Evolutionary conservation across 2,888 invertebrate species (phyloP).

Genomic region (Caenorhabditis sp.): DNA sequence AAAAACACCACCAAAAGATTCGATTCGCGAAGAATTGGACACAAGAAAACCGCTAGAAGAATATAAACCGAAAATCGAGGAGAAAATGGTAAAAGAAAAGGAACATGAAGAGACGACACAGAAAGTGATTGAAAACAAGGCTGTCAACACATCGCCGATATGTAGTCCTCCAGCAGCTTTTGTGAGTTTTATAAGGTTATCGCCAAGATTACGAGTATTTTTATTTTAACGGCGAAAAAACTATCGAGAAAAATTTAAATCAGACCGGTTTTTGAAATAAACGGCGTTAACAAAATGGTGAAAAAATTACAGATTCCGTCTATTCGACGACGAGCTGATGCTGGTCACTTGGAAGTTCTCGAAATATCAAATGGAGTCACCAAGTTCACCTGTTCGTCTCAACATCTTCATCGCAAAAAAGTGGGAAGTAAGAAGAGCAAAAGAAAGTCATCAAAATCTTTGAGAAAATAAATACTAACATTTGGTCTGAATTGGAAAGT

Average conservation of each 20-base stretch:
- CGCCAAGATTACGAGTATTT: constrained; percentile 7
- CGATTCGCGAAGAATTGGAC: not conserved
- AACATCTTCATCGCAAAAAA: constrained; percentile 5
- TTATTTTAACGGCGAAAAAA: not conserved
- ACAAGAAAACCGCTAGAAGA: not conserved
- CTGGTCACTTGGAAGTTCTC: constrained; percentile 20
- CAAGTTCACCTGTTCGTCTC: constrained; percentile 14
- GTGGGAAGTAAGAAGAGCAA: constrained; percentile 1
- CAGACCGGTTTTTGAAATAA: no score
- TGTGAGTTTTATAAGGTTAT: not conserved
- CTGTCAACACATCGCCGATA: not conserved
- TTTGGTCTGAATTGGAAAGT: no score
- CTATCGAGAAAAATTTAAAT: no score
- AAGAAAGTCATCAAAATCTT: not conserved
- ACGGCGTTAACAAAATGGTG: no score
- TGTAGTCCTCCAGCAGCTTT: not conserved
- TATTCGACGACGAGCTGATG: constrained; percentile 18
- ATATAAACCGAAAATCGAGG: not conserved
- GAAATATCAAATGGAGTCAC: constrained; percentile 17
- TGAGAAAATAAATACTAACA: not conserved
- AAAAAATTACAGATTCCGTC: not conserved
- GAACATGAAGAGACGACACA: not conserved
- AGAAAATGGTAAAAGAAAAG: constrained; percentile 3
- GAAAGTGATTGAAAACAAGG: constrained; percentile 8
- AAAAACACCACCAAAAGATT: not conserved